Conservation (phyloP, 2,113 vertebrate genomes). For the Felis chaus region DNA sequence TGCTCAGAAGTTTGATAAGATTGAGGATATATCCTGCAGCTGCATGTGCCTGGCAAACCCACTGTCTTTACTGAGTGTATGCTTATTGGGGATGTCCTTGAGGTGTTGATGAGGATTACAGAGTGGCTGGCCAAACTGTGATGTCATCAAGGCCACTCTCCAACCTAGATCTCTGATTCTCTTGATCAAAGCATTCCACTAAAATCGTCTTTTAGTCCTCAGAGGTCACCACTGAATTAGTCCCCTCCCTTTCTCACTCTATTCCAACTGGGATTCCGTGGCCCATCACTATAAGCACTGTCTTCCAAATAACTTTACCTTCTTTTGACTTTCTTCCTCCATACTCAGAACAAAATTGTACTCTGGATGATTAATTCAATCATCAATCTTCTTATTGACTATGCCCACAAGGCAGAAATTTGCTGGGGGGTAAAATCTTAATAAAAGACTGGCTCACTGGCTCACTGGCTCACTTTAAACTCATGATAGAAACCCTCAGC, state of each 20-base stretch:
- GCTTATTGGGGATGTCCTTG: background rate
- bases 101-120: too few relatives aligned
- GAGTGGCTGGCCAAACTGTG: accelerated
- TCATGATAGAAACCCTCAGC: background rate
- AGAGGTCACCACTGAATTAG: accelerated
- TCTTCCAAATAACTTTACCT: background rate
- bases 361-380: background rate
- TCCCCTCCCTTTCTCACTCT: accelerated
- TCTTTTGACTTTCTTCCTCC: background rate
- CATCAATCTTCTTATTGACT: background rate
- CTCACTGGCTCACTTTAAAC: background rate
- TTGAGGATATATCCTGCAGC: accelerated
- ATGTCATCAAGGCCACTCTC: background rate
- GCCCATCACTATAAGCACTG: accelerated
- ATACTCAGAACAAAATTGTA: background rate
- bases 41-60: accelerated
- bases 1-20: too few relatives aligned
- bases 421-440: background rate
- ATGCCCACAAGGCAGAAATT: background rate
- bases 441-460: background rate
- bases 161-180: background rate
- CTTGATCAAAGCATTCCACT: background rate
- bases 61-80: accelerated
- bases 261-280: background rate
- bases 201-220: background rate